Base-by-base conservation (phyloP, 2,797 vertebrate species). In the Anas acuta region DNA sequence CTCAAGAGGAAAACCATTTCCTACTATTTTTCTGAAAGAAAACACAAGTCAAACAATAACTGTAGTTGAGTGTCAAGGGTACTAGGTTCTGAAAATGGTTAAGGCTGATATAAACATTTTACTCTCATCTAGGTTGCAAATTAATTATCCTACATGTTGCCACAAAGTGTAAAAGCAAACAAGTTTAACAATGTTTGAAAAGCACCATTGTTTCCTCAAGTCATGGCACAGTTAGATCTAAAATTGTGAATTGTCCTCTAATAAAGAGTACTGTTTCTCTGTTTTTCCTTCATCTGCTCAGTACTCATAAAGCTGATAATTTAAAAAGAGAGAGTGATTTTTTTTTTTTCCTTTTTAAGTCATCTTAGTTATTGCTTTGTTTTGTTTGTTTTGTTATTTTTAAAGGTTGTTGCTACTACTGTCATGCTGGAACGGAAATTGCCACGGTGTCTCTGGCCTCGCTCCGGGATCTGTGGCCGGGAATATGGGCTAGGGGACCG, bases 381-480 rank as follows among this genome's bases (percentile, higher is more conserved):
- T 75, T 19, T 13, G 30, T 43, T 30, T 51, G 13, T 53, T 49
- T 54, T 3, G 26, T 70, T 56, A 45, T 43, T 70, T 83, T 37
- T 69, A 22, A 91, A 99, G 99, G 98, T 99, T 30, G 99, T 99
- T 6, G 99, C 99, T 77, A 99, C 99, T 14, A 99, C 98, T 4
- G 96, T 99, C 90, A 99, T 99, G 99, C 95, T 99, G 81, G 99
- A 99, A 91, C 95, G 98, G 84, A 99, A 98, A 72, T 97, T 99
- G 77, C 99, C 99, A 2, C 98, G 98, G 33, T 98, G 97, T 74
- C 97, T 99, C 61, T 99, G 99, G 99, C 98, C 99, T 80, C 98
- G 98, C 14, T 97, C 99, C 0, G 99, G 99, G 5, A 97, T 99
- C 62, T 98, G 98, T 15, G 99, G 99, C 19, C 91, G 93, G 13